phyloP scores from a whole-genome alignment of 2,113 vertebrate species.

The Suricata suricatta region DNA sequence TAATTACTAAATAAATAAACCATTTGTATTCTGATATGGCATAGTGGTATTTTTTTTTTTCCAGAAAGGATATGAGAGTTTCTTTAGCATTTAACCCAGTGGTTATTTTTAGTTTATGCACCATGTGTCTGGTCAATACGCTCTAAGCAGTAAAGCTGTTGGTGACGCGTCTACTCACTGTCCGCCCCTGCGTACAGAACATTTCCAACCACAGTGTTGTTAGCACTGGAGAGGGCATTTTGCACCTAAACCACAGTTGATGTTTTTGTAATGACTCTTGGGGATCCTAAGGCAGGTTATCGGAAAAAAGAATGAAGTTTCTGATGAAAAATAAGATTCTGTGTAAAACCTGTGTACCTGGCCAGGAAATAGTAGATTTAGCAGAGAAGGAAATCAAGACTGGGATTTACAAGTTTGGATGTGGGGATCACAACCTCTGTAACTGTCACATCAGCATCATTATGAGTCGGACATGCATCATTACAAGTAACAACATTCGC shows the following conservation, averaged over 20 bases:
- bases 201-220: constrained; percentile 27
- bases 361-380: not conserved
- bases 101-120: not conserved
- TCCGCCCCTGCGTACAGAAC: not conserved
- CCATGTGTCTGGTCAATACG: not conserved
- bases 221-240: not conserved
- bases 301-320: not conserved
- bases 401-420: not conserved
- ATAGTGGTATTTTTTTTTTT: not conserved
- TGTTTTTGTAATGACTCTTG: not conserved
- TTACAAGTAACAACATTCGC: not conserved
- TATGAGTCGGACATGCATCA: not conserved
- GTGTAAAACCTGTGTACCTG: not conserved
- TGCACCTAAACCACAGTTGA: not conserved
- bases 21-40: not conserved
- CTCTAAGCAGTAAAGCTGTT: not conserved
- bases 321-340: not conserved
- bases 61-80: not conserved
- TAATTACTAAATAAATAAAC: not conserved
- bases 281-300: not conserved
- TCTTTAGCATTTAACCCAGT: not conserved
- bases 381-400: not conserved
- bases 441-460: not conserved
- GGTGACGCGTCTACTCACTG: not conserved
- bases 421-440: not conserved